Evolutionary conservation across 2,113 vertebrate genomes (phyloP), one percentile per base, ranked within the genome.

Genomic region (Ovis canadensis): DNA sequence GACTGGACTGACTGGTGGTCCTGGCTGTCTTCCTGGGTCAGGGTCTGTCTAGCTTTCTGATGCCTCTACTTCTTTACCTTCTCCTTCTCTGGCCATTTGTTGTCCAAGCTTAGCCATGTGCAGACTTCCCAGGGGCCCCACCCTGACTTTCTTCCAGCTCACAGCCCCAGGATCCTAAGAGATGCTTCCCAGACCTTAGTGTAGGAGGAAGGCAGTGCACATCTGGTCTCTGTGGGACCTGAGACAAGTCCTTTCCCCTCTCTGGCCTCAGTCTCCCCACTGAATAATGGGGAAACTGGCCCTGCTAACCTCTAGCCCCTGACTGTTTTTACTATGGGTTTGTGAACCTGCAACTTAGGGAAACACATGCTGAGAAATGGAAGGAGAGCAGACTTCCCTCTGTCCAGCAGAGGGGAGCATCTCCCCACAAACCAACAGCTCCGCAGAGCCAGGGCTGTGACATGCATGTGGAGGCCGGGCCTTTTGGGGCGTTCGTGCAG

Each of bases 371-470:
- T 3, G 23, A 80, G 85, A 77, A 82, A 45, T 36, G 40, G 14
- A 71, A 85, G 57, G 14, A 78, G 60, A 83, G n/a, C 89, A 74
- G 59, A 21, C 90, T 60, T 81, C 59, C n/a, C 1, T 97, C 40
- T 86, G 93, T 33, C 97, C 97, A 96, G 93, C 55, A 97, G 98
- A 96, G 97, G 95, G 97, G 74, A 95, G 95, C 67, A 96, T 59
- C 60, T 94, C 45, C n/a, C 85, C 91, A 94, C 54, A 57, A 88
- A 94, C 36, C 52, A 86, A 83, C 52, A 36, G 15, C 21, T 3
- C 8, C 1, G 1, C 16, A 33, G 52, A 0, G 57, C 0, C 0
- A 0, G 13, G 2, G 36, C 31, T 50, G 25, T 13, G 48, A 15
- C 1, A 3, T 13, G 29, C 11, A 0, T 5, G 3, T 1, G 15